Evolutionary conservation across 2,888 invertebrate genomes (phyloP).

Genomic region (Chrysolina haemoptera): DNA sequence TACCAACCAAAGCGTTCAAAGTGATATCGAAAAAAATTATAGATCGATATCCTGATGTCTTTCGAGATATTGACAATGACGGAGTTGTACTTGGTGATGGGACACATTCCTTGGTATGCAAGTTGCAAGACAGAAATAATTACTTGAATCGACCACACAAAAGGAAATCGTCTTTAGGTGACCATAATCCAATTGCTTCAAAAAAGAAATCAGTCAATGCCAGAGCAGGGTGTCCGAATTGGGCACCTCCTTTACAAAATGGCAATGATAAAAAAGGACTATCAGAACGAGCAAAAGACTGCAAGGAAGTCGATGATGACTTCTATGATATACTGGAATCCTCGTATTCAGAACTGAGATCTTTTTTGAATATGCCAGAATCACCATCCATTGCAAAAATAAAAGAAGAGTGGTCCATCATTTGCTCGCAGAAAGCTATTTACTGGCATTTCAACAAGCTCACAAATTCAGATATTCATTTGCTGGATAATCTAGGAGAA

Average conservation of each 20-base stretch:
- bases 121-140: neutral
- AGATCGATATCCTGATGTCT: neutral
- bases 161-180: neutral
- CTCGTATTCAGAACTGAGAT: neutral
- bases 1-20: neutral
- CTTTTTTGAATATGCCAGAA: neutral
- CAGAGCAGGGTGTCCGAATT: neutral
- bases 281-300: too few relatives aligned
- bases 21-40: neutral
- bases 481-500: neutral
- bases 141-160: neutral
- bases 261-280: neutral
- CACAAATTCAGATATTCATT: conserved; percentile 16
- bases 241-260: neutral
- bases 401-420: neutral
- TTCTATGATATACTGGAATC: too few relatives aligned
- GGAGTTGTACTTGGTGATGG: neutral
- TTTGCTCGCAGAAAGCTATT: neutral
- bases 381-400: neutral
- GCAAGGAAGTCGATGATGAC: too few relatives aligned
- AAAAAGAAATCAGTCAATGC: neutral
- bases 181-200: neutral
- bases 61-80: neutral
- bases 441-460: conserved; percentile 13
- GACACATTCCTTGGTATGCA: neutral